Conservation (phyloP, 2,113 vertebrate genomes). For the Dipodomys ordii region DNA sequence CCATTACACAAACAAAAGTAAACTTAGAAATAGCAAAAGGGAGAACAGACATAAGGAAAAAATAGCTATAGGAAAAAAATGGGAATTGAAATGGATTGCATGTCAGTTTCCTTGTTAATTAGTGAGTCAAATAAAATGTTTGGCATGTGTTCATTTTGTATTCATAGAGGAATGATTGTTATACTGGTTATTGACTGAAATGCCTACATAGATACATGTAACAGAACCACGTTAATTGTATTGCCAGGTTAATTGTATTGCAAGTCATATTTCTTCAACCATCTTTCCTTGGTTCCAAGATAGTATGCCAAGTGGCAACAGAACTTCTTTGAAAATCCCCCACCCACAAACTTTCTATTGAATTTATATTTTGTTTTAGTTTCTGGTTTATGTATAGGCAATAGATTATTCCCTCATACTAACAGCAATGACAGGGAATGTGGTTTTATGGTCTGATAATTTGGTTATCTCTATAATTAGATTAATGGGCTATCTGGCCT, state of each 20-base stretch:
- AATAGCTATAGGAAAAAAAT: neutral
- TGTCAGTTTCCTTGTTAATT: neutral
- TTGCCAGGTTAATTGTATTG: neutral
- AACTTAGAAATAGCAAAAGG: neutral
- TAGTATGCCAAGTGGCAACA: neutral
- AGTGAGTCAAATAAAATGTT: conserved; percentile 20
- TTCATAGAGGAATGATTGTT: neutral
- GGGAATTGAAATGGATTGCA: conserved; percentile 5
- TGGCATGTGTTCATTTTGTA: neutral
- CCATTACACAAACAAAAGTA: conserved; percentile 5
- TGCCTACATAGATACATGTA: neutral
- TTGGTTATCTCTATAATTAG: neutral
- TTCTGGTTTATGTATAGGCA: neutral
- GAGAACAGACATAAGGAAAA: neutral
- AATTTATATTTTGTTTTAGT: conserved; percentile 32
- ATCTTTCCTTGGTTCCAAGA: neutral
- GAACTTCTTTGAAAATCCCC: neutral
- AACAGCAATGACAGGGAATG: neutral
- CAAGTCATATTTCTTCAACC: neutral
- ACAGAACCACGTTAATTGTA: neutral
- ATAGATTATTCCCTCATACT: neutral
- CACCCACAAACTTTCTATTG: conserved; percentile 6
- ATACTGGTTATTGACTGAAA: neutral
- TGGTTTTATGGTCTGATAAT: neutral
- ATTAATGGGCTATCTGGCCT: neutral